Percentiles rank a stretch among this genome's conserved stretches.
Conservation (phyloP, 2,113 vertebrate genomes). For the Trichomycterus rosablanca region DNA sequence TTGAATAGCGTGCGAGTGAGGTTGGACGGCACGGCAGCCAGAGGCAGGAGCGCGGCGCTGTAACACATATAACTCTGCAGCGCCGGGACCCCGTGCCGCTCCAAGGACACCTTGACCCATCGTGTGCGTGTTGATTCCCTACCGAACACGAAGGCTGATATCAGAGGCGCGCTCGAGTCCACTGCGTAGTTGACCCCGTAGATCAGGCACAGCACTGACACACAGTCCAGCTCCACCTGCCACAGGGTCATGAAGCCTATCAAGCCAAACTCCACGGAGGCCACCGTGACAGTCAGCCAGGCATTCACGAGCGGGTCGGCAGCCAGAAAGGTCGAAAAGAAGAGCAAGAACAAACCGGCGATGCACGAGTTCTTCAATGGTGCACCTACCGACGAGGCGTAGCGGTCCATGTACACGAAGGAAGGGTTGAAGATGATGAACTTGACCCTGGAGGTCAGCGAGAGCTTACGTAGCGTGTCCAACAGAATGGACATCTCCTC, state of each 20-base stretch:
- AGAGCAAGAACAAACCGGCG: slow-evolving; percentile 92
- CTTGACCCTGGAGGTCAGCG: slow-evolving; percentile 93
- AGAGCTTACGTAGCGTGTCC: slow-evolving; percentile 91
- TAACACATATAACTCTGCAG: slow-evolving; percentile 97
- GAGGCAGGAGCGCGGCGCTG: slow-evolving; percentile 86
- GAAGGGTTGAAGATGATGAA: slow-evolving; percentile 98
- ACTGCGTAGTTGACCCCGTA: slow-evolving; percentile 92
- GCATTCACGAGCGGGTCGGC: slow-evolving; percentile 91
- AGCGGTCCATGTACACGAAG: slow-evolving; percentile 97
- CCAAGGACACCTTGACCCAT: slow-evolving; percentile 93
- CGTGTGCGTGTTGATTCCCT: slow-evolving; percentile 93
- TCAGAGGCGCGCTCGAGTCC: slow-evolving; percentile 91
- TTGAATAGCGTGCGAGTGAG: slow-evolving; percentile 96
- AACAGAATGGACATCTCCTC: slow-evolving; percentile 96
- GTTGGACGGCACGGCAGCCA: slow-evolving; percentile 93
- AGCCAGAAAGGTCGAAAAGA: slow-evolving; percentile 90
- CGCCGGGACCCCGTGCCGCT: slow-evolving; percentile 92
- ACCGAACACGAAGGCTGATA: slow-evolving; percentile 91
- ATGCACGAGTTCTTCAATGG: slow-evolving; percentile 96
- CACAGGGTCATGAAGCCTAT: slow-evolving; percentile 98
- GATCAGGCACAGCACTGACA: slow-evolving; percentile 95
- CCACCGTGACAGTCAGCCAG: slow-evolving; percentile 92
- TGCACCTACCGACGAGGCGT: slow-evolving; percentile 91
- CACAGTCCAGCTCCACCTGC: slow-evolving; percentile 95
- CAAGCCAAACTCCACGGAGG: slow-evolving; percentile 93